Conservation (phyloP, 2,888 invertebrate genomes). For the Tenthredo amoena region DNA sequence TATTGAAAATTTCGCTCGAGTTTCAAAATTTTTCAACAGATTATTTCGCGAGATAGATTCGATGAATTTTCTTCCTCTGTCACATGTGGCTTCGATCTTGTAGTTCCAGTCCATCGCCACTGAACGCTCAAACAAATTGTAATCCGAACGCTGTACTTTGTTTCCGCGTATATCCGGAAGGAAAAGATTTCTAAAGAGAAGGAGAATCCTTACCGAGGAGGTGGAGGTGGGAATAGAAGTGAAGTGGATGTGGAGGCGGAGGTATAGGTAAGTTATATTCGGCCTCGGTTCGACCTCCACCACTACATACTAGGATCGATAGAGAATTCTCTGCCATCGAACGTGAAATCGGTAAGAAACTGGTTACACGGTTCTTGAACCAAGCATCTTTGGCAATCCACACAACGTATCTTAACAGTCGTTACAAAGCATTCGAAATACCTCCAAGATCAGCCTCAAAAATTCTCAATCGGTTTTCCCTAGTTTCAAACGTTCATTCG, state of each 20-base stretch:
- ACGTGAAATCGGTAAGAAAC: constrained; percentile 31
- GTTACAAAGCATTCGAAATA: background rate
- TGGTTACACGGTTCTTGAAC: background rate
- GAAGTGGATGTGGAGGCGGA: background rate
- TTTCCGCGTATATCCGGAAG: constrained; percentile 20
- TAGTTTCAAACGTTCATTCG: background rate
- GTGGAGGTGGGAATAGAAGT: background rate
- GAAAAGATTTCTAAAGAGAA: constrained; percentile 32
- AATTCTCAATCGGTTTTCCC: background rate
- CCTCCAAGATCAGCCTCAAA: background rate
- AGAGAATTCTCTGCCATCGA: constrained; percentile 27
- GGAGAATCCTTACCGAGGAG: background rate
- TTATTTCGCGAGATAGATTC: background rate
- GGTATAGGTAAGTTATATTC: constrained; percentile 35
- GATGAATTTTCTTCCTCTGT: background rate
- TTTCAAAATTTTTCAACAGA: background rate
- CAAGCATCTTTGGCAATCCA: constrained; percentile 9
- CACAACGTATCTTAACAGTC: background rate
- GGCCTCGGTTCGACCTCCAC: constrained; percentile 8
- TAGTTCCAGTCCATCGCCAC: background rate
- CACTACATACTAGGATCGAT: constrained; percentile 16
- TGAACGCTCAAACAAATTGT: constrained; percentile 7
- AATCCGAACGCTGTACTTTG: constrained; percentile 25
- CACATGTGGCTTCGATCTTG: background rate
- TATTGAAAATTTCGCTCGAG: too few species aligned